phyloP scores from a whole-genome alignment of 2,888 invertebrate genomes.

The Julus scandinavius region DNA sequence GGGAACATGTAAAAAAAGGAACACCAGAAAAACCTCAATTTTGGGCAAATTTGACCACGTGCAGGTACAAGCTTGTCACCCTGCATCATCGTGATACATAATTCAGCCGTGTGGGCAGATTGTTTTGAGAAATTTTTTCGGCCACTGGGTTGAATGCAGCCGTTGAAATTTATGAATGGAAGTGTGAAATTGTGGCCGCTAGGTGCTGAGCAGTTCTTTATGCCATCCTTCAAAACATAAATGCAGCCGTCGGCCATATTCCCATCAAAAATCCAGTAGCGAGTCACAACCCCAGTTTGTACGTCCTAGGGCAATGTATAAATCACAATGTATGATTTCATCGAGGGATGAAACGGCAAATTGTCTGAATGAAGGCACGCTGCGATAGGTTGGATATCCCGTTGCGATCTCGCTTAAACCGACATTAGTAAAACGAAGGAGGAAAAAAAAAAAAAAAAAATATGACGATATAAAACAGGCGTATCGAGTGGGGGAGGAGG shows the following conservation, averaged over 20 bases:
- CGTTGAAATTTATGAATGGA: slow-evolving; percentile 36
- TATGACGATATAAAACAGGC: slow-evolving; percentile 36
- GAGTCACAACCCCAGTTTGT: background rate
- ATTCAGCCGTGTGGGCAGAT: background rate
- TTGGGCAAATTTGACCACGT: background rate
- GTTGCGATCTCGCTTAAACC: slow-evolving; percentile 17
- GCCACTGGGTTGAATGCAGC: background rate
- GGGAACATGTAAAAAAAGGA: no score
- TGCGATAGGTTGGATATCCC: slow-evolving; percentile 50
- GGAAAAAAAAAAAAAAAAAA: background rate
- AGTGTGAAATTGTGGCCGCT: slow-evolving; percentile 36
- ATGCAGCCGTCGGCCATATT: slow-evolving; percentile 20
- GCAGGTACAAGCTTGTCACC: background rate
- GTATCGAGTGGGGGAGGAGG: slow-evolving; percentile 7
- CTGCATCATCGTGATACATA: background rate
- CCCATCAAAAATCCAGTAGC: slow-evolving; percentile 36
- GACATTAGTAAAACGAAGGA: background rate
- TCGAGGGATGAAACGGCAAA: slow-evolving; percentile 51
- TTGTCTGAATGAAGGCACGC: slow-evolving; percentile 53
- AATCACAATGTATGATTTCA: slow-evolving; percentile 54
- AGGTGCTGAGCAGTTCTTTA: background rate
- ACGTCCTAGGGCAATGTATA: slow-evolving; percentile 51
- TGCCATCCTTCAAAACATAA: slow-evolving; percentile 19
- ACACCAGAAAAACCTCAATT: background rate
- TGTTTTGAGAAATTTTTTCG: background rate